These are phyloP conservation scores for Premnoplex brunnescens DNA, from an alignment of 2,797 vertebrate species.

Conservation along the genomic window DNA sequence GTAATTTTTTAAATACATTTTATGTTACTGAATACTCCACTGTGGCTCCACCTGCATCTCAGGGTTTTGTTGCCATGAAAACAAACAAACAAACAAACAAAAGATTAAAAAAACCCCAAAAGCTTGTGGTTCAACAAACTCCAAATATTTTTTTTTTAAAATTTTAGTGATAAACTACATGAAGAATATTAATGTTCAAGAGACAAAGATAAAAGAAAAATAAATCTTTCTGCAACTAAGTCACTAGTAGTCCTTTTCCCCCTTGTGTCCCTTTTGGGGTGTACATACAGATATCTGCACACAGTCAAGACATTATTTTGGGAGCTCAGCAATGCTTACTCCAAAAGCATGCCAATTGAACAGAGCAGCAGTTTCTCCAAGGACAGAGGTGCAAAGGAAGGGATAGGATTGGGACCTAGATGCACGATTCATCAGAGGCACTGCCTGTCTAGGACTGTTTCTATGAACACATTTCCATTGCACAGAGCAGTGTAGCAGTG, in stretches of 20 bases:
- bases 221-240: neutral
- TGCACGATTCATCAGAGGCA: fast-evolving
- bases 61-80: neutral
- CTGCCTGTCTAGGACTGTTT: neutral
- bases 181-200: neutral
- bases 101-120: neutral
- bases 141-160: neutral
- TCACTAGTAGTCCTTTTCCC: neutral
- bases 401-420: neutral
- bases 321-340: neutral
- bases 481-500: neutral
- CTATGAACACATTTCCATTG: neutral
- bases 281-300: fast-evolving
- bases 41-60: neutral
- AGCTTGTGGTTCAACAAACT: neutral
- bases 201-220: neutral
- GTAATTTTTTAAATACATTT: neutral
- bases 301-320: neutral
- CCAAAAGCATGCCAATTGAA: neutral
- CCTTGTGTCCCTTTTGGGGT: neutral
- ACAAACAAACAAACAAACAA: neutral
- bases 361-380: neutral
- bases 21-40: neutral
- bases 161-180: neutral
- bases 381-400: neutral